Conservation (phyloP, 2,797 vertebrate species). For the Neosilurus mollespiculum region DNA sequence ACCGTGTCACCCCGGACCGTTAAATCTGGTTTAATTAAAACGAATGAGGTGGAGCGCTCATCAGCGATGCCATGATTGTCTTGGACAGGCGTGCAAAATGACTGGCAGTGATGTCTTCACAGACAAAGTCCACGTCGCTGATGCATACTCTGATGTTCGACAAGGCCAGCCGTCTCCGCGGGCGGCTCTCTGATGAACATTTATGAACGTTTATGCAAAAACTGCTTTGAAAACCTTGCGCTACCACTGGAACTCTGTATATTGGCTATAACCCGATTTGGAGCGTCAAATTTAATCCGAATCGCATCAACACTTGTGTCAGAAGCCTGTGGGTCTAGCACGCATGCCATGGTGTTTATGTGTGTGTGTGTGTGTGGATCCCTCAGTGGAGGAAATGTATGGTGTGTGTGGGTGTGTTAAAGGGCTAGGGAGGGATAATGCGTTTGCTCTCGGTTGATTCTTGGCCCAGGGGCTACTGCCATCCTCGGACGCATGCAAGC, state of each 20-base stretch:
- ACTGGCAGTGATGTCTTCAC: conserved; percentile 48
- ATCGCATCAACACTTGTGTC: conserved; percentile 53
- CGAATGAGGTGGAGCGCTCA: conserved; percentile 64
- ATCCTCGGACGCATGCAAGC: conserved; percentile 70
- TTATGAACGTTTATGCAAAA: conserved; percentile 45
- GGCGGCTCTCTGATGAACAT: conserved; percentile 10
- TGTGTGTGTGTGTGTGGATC: conserved; percentile 57
- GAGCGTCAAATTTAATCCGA: conserved; percentile 48
- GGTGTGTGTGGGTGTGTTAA: conserved; percentile 52
- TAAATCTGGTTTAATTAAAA: conserved; percentile 71
- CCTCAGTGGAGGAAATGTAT: conserved; percentile 15
- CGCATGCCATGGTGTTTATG: conserved; percentile 61
- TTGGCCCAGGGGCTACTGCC: conserved; percentile 69
- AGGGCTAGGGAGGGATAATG: conserved; percentile 65
- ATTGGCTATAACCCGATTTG: conserved; percentile 46
- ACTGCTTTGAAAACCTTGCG: conserved; percentile 38
- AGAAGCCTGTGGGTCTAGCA: conserved; percentile 33
- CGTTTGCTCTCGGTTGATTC: conserved; percentile 73
- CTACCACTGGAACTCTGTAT: conserved; percentile 29
- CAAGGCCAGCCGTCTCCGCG: conserved; percentile 1
- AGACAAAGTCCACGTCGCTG: background rate
- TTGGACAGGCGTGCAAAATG: conserved; percentile 63
- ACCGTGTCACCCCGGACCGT: conserved; percentile 59
- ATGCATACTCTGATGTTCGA: background rate
- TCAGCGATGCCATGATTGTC: conserved; percentile 62